phyloP scores from a whole-genome alignment of 2,113 vertebrate species.

The Seriola aureovittata region DNA sequence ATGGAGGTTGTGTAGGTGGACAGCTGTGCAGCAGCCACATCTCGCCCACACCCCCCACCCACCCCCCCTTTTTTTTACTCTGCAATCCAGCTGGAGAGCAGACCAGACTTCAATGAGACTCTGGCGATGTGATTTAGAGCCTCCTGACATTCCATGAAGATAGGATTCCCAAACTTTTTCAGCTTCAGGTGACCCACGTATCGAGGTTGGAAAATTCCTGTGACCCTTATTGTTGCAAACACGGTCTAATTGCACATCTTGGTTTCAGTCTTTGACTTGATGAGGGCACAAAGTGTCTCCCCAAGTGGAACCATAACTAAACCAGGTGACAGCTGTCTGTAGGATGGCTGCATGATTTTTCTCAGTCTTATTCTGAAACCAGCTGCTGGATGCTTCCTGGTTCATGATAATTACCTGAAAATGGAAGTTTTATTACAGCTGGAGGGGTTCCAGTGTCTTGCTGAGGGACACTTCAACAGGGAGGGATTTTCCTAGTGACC shows the following conservation, averaged over 20 bases:
- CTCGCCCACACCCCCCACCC: not conserved
- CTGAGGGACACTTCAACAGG: not conserved
- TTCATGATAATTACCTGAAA: constrained; percentile 26
- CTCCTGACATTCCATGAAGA: constrained; percentile 43
- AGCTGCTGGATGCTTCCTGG: constrained; percentile 6
- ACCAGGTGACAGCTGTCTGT: constrained; percentile 42
- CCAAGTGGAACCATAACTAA: not conserved
- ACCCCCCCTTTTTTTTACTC: constrained; percentile 9
- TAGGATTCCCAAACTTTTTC: constrained; percentile 53
- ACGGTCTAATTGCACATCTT: not conserved
- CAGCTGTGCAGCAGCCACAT: constrained; percentile 62
- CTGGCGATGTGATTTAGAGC: constrained; percentile 53
- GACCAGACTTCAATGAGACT: constrained; percentile 35
- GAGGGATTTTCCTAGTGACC: constrained; percentile 7
- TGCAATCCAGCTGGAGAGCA: constrained; percentile 64
- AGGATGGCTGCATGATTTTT: not conserved
- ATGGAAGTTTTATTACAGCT: constrained; percentile 27
- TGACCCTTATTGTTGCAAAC: constrained; percentile 28
- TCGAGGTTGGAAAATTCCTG: constrained; percentile 36
- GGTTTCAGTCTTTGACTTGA: constrained; percentile 3
- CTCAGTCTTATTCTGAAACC: not conserved
- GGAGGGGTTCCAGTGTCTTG: not conserved
- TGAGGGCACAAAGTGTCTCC: not conserved
- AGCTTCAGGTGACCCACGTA: constrained; percentile 50
- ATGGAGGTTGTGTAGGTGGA: constrained; percentile 67